phyloP scores from a whole-genome alignment of 53 echinoderm and acorn worm genomes.

The Holothuria scabra region DNA sequence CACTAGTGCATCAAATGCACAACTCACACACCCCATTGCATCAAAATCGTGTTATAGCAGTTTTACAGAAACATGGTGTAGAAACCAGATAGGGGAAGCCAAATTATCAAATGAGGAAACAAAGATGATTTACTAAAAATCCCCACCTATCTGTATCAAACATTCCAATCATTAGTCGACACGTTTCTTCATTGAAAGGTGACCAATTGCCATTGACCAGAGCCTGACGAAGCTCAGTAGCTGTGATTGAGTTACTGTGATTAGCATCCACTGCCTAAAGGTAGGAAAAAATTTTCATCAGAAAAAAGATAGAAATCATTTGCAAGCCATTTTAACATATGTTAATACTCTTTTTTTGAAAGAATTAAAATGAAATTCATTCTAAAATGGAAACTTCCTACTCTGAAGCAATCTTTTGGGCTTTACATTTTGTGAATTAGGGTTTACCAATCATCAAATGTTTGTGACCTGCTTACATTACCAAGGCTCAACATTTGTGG shows the following conservation, averaged over 20 bases:
- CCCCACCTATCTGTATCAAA: conserved; percentile 90
- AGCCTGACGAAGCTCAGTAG: conserved; percentile 73
- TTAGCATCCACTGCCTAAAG: conserved; percentile 89
- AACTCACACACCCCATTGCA: too few relatives aligned
- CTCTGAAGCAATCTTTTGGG: too few relatives aligned
- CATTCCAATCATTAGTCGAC: conserved; percentile 98
- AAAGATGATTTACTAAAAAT: background rate
- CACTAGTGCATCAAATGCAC: too few relatives aligned
- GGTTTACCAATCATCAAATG: too few relatives aligned
- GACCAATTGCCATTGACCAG: conserved; percentile 92
- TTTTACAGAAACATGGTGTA: too few relatives aligned
- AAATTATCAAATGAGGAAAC: background rate
- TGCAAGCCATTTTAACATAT: background rate
- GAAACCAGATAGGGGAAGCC: too few relatives aligned
- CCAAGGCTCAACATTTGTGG: too few relatives aligned
- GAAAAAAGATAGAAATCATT: conserved; percentile 11
- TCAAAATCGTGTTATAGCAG: too few relatives aligned
- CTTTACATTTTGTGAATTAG: too few relatives aligned
- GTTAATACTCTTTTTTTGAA: background rate
- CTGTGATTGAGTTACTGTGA: conserved; percentile 74
- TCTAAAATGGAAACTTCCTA: too few relatives aligned
- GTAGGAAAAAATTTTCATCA: conserved; percentile 16
- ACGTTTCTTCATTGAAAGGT: conserved; percentile 86
- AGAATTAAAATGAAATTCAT: background rate
- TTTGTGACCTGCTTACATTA: too few relatives aligned